Base-by-base conservation (phyloP, 2,113 vertebrate species). In the Oreochromis niloticus region DNA sequence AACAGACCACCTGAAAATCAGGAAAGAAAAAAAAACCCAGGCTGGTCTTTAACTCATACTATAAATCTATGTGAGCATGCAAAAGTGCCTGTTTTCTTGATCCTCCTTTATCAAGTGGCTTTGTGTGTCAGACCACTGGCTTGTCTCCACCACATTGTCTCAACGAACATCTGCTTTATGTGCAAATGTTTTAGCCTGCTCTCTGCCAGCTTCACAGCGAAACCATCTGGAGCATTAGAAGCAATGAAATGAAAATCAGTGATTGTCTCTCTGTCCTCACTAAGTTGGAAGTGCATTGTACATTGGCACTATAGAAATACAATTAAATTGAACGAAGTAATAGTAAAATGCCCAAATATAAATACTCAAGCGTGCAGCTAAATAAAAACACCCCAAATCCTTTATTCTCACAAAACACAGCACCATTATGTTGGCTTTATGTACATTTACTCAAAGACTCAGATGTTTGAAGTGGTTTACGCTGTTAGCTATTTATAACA, bases 81-180 rank as follows among this genome's bases (percentile, higher is more conserved):
- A 13, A 27, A 19, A 22, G n/a, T 48, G 7, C 30, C 30, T 24
- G 24, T 30, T 54, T 36, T 6, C 34, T n/a, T 41, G 16, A 9
- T 13, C 7, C 43, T n/a, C 27, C 27, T 50, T 66, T 3, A 41
- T 92, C 80, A 82, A 75, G 83, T 87, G 83, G 82, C 82, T 75
- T 43, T 85, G 87, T 71, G 36, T 83, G 36, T 63, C 82, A 57
- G 71, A 78, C 48, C 71, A 39, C 87, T 92, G 91, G 86, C 82
- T 61, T 6, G 5, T 81, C 80, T 87, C 87, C 87, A 90, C 55
- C 50, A 6, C 17, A 36, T 57, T 61, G 61, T 88, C 78, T 89
- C 80, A 57, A 71, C 55, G 41, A 75, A 89, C 85, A 92, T 90
- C 84, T 90, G 86, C 81, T 82, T 91, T 86, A 85, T 85, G 87